Evolutionary conservation across 2,888 invertebrate species (phyloP).

Genomic region (Drosophila tripunctata): DNA sequence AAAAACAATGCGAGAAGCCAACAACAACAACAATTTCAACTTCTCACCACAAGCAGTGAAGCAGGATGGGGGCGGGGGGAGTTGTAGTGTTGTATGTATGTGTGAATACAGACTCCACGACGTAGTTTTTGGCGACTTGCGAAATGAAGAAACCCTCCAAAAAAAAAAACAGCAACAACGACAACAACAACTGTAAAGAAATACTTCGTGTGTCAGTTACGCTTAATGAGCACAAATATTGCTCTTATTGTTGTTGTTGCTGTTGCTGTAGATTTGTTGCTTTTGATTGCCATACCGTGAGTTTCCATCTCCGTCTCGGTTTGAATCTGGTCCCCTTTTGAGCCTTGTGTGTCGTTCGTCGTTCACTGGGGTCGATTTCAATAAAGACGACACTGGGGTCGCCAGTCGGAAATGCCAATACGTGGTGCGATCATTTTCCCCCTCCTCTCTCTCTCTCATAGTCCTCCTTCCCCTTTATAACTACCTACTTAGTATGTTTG

Average conservation of each 20-base stretch:
- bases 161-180: conserved; percentile 49
- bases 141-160: conserved; percentile 77
- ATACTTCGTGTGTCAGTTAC: conserved; percentile 82
- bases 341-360: conserved; percentile 21
- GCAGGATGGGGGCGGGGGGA: conserved; percentile 19
- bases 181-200: conserved; percentile 37
- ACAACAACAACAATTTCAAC: conserved; percentile 51
- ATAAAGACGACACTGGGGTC: conserved; percentile 58
- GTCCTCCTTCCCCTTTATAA: conserved; percentile 11
- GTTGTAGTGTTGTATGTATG: conserved; percentile 6
- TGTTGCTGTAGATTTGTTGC: conserved; percentile 73
- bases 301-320: conserved; percentile 19
- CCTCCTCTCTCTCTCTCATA: conserved; percentile 5
- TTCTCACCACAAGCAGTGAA: conserved; percentile 47
- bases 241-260: conserved; percentile 78
- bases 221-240: conserved; percentile 82
- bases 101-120: conserved; percentile 33
- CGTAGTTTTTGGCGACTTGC: conserved; percentile 74
- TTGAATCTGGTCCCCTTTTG: conserved; percentile 8
- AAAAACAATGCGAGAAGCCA: conserved; percentile 70
- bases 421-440: conserved; percentile 32
- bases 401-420: conserved; percentile 74
- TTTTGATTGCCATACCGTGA: conserved; percentile 73
- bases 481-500: conserved; percentile 21
- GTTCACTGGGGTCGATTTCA: conserved; percentile 62